phyloP scores from a whole-genome alignment of 2,113 vertebrate species.

The Chelonoidis abingdonii region DNA sequence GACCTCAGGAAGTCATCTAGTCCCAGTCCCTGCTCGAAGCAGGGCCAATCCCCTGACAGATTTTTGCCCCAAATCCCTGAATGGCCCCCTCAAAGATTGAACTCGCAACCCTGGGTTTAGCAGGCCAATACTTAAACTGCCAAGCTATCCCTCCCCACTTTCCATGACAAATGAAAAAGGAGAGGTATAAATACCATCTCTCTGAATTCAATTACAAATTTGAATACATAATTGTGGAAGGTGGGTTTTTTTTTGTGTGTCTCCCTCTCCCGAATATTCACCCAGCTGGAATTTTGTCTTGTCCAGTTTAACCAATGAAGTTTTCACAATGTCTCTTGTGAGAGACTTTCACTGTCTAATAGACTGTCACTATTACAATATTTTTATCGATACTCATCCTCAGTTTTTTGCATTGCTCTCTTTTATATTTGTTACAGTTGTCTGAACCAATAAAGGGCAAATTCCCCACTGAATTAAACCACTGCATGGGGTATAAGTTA shows the following conservation, averaged over 20 bases:
- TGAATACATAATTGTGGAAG: background rate
- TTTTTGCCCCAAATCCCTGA: too few relatives aligned
- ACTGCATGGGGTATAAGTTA: background rate
- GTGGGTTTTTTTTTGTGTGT: background rate
- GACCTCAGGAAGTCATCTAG: too few relatives aligned
- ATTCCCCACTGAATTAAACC: fast-evolving
- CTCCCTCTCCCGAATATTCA: background rate
- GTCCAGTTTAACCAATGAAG: background rate
- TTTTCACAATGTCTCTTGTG: background rate
- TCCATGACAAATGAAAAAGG: background rate
- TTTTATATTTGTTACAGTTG: slow-evolving; percentile 5
- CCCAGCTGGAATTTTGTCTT: background rate
- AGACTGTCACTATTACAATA: background rate
- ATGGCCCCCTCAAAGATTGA: too few relatives aligned
- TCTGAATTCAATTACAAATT: background rate
- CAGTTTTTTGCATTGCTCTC: background rate
- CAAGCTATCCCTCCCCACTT: too few relatives aligned
- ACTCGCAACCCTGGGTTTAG: too few relatives aligned
- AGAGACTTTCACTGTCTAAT: background rate
- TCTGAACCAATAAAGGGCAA: background rate
- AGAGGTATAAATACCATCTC: background rate
- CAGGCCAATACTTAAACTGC: too few relatives aligned
- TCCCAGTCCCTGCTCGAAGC: too few relatives aligned
- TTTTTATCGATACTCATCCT: background rate
- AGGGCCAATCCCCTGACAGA: too few relatives aligned